Percentiles rank a stretch among this genome's conserved stretches.
Evolutionary conservation across 2,797 vertebrate species (phyloP).

Genomic region (Sebastes reedi): DNA sequence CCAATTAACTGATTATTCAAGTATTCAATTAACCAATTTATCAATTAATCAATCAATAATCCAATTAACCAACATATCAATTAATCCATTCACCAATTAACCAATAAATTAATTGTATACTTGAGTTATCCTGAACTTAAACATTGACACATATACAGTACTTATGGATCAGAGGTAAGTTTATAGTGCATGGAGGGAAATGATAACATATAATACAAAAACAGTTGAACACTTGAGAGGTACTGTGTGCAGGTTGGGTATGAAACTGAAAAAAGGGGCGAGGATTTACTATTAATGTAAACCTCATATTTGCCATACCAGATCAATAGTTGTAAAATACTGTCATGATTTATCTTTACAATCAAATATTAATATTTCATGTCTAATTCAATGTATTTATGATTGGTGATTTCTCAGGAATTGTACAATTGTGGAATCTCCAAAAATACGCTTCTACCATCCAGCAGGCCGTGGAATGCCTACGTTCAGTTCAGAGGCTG

Average conservation of each 20-base stretch:
- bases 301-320: conserved; percentile 3
- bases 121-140: conserved; percentile 1
- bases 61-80: rapidly evolving
- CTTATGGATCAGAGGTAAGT: conserved; percentile 55
- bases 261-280: not conserved
- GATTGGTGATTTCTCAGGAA: conserved; percentile 16
- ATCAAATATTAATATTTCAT: conserved; percentile 18
- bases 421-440: conserved; percentile 33
- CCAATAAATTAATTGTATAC: not conserved
- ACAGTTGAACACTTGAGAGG: conserved; percentile 11
- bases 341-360: conserved; percentile 10
- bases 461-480: conserved; percentile 52
- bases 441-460: conserved; percentile 49
- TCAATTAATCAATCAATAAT: no score
- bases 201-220: conserved; percentile 5
- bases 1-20: no score
- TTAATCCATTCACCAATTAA: no score
- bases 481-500: conserved; percentile 42
- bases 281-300: conserved; percentile 16
- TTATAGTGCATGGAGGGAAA: conserved; percentile 30
- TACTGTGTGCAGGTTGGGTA: conserved; percentile 11
- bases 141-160: conserved; percentile 44
- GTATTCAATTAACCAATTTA: no score
- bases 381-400: conserved; percentile 9
- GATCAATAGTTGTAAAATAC: conserved; percentile 29